Evolutionary conservation across 2,797 vertebrate genomes (phyloP).

Genomic region (Takifugu ocellatus): DNA sequence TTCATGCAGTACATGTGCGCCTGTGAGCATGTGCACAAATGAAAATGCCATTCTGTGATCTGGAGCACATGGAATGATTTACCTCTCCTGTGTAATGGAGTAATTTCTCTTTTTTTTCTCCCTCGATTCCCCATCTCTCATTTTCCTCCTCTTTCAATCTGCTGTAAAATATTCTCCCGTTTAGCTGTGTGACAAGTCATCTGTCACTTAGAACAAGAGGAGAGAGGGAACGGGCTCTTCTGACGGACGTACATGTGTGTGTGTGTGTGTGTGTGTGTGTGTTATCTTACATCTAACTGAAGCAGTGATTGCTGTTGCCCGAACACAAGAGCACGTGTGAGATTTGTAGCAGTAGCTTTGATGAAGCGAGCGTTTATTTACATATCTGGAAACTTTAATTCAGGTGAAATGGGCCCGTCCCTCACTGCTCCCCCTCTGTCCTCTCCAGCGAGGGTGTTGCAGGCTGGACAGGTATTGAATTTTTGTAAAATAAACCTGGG

Average conservation of each 20-base stretch:
- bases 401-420: conserved; percentile 29
- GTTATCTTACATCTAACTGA: background rate
- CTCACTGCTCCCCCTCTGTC: conserved; percentile 15
- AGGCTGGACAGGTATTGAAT: conserved; percentile 23
- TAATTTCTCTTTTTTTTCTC: conserved; percentile 63
- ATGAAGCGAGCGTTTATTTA: conserved; percentile 29
- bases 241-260: conserved; percentile 36
- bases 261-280: background rate
- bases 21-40: conserved; percentile 52
- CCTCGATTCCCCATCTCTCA: conserved; percentile 40
- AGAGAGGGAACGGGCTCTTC: conserved; percentile 40
- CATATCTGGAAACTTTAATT: conserved; percentile 16
- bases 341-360: conserved; percentile 27
- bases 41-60: conserved; percentile 67
- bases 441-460: conserved; percentile 30
- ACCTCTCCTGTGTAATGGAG: conserved; percentile 76
- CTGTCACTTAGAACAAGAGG: conserved; percentile 63
- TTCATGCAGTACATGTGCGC: conserved; percentile 27
- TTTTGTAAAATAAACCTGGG: conserved; percentile 22
- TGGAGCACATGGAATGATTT: conserved; percentile 71
- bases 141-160: conserved; percentile 62
- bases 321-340: conserved; percentile 1
- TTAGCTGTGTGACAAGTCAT: conserved; percentile 70
- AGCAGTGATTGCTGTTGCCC: conserved; percentile 4
- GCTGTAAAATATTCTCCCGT: conserved; percentile 68